phyloP scores from a whole-genome alignment of 53 echinoderm and acorn worm species.

The Glandiceps talaboti region DNA sequence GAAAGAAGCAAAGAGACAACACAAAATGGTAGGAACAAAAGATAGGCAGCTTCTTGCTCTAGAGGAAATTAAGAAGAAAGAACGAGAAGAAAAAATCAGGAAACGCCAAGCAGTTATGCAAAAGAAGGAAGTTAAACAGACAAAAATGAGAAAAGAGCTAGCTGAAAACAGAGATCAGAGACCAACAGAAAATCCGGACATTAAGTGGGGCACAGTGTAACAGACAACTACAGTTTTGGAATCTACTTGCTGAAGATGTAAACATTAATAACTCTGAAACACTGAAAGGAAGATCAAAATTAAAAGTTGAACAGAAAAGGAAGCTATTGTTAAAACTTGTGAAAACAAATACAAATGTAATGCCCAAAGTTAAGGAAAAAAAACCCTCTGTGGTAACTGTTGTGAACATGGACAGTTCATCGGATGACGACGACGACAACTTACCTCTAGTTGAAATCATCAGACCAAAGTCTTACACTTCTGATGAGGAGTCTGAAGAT shows the following conservation, averaged over 20 bases:
- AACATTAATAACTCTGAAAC: neutral
- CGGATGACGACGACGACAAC: too few relatives aligned
- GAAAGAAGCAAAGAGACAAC: neutral
- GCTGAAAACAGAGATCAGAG: neutral
- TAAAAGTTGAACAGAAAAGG: neutral
- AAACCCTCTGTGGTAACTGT: neutral
- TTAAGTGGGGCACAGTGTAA: neutral
- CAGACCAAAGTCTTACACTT: too few relatives aligned
- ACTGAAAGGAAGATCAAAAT: neutral
- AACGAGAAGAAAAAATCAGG: neutral
- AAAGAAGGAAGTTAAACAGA: neutral
- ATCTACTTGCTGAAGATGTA: neutral
- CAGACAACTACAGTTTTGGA: neutral
- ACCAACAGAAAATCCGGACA: neutral
- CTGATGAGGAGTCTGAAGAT: too few relatives aligned
- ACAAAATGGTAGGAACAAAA: neutral
- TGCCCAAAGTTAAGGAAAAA: neutral
- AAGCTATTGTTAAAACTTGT: neutral
- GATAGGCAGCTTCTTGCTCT: neutral
- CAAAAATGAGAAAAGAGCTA: neutral
- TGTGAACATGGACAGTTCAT: too few relatives aligned
- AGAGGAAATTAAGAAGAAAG: neutral
- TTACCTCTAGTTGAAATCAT: too few relatives aligned
- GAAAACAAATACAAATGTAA: neutral
- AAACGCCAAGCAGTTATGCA: neutral